Conservation (phyloP, 2,888 invertebrate genomes). For the Lordiphosa fenestrarum region DNA sequence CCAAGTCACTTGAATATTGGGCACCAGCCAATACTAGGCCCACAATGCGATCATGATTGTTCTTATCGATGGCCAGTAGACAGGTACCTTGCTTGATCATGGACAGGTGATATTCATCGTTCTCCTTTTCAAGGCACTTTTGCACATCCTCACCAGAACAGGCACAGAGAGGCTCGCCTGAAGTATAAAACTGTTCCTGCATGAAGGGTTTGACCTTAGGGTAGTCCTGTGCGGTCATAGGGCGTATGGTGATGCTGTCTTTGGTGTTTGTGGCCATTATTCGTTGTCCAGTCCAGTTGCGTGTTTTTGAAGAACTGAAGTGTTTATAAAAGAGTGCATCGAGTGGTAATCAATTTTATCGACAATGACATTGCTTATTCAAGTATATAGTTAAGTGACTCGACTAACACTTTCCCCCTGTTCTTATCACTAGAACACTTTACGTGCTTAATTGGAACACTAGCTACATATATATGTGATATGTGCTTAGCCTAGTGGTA, state of each 20-base stretch:
- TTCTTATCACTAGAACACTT: no score
- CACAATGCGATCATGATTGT: conserved; percentile 31
- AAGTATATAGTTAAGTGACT: no score
- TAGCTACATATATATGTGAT: no score
- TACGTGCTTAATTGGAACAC: no score
- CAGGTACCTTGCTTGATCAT: conserved; percentile 13
- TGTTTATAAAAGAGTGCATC: no score
- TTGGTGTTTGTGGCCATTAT: conserved; percentile 1
- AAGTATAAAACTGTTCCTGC: conserved; percentile 1
- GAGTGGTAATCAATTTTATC: no score
- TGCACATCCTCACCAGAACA: not conserved
- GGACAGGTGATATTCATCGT: conserved; percentile 3
- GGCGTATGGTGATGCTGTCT: conserved; percentile 19
- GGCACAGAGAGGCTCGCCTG: conserved; percentile 2
- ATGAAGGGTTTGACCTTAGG: conserved; percentile 3
- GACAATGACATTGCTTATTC: no score
- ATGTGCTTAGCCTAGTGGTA: no score
- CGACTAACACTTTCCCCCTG: no score
- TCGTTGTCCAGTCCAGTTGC: not conserved
- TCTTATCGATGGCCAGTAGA: conserved; percentile 21
- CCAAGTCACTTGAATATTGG: conserved; percentile 26
- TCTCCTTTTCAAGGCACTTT: conserved; percentile 1
- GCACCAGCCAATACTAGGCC: conserved; percentile 41
- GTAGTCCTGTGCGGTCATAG: conserved; percentile 25
- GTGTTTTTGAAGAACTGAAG: no score